These are phyloP conservation scores for Dolichallabes microphthalmus DNA, from an alignment of 2,113 vertebrate genomes.

Conservation along the genomic window DNA sequence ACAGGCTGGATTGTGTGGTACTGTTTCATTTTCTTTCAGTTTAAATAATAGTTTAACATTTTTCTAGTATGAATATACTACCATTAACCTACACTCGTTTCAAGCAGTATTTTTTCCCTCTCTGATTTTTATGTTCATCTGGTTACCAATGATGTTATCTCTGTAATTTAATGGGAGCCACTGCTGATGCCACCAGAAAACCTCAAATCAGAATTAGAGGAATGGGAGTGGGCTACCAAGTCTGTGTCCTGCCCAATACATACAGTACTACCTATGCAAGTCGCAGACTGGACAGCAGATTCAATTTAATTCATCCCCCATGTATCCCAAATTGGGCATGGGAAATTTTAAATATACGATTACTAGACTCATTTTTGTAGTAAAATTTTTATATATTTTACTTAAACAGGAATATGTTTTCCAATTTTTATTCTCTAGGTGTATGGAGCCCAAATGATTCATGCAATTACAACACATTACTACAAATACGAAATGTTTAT, in stretches of 20 bases:
- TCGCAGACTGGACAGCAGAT: too few relatives aligned
- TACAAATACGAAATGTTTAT: too few relatives aligned
- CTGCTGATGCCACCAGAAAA: background rate
- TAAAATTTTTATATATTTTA: background rate
- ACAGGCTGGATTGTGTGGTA: background rate
- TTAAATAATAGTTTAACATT: background rate
- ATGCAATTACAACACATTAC: background rate
- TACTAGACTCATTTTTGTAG: background rate
- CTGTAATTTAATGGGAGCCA: background rate
- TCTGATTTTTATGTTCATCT: background rate
- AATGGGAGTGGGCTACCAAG: background rate
- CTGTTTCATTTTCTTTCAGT: background rate
- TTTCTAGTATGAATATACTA: background rate
- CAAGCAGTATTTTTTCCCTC: too few relatives aligned
- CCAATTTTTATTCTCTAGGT: background rate
- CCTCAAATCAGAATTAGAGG: background rate
- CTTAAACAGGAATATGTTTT: background rate
- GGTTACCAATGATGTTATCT: background rate
- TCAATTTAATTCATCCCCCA: background rate
- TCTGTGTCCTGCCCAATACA: background rate
- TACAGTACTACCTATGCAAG: too few relatives aligned
- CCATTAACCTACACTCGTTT: background rate
- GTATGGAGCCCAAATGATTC: background rate
- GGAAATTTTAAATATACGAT: background rate
- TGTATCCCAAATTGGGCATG: background rate